These are phyloP conservation scores for Perizoma flavofasciatum DNA, from an alignment of 2,888 invertebrate species.

Conservation along the genomic window DNA sequence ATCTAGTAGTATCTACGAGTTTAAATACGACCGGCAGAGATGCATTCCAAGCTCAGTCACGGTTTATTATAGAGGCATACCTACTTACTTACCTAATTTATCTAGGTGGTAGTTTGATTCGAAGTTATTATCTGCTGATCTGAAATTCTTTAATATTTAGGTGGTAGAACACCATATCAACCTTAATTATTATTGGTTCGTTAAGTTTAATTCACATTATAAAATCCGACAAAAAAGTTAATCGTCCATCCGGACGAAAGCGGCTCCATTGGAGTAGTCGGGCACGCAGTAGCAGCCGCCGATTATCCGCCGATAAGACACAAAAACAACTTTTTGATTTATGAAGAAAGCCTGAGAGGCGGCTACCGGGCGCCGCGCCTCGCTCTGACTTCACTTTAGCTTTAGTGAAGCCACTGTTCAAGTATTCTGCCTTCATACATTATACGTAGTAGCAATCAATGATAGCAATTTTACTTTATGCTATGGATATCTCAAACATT, in stretches of 20 bases:
- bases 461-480: background rate
- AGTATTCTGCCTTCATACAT: constrained; percentile 2
- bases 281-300: constrained; percentile 70
- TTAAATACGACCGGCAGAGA: constrained; percentile 18
- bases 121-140: constrained; percentile 53
- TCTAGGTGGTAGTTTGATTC: constrained; percentile 18
- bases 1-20: background rate
- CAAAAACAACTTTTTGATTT: constrained; percentile 82
- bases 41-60: constrained; percentile 33
- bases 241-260: constrained; percentile 57
- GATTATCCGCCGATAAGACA: constrained; percentile 80
- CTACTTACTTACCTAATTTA: constrained; percentile 2
- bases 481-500: background rate
- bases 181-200: constrained; percentile 61
- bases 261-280: constrained; percentile 37
- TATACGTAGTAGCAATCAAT: background rate
- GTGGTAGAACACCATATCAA: constrained; percentile 51
- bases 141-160: constrained; percentile 67
- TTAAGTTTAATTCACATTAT: constrained; percentile 64
- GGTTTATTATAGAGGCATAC: constrained; percentile 8
- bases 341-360: constrained; percentile 76
- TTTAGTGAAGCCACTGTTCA: constrained; percentile 48
- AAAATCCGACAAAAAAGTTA: constrained; percentile 67
- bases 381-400: constrained; percentile 38
- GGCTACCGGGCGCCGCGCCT: constrained; percentile 76